phyloP scores from a whole-genome alignment of 1,140 invertebrate genomes.

The Bombus ignitus region DNA sequence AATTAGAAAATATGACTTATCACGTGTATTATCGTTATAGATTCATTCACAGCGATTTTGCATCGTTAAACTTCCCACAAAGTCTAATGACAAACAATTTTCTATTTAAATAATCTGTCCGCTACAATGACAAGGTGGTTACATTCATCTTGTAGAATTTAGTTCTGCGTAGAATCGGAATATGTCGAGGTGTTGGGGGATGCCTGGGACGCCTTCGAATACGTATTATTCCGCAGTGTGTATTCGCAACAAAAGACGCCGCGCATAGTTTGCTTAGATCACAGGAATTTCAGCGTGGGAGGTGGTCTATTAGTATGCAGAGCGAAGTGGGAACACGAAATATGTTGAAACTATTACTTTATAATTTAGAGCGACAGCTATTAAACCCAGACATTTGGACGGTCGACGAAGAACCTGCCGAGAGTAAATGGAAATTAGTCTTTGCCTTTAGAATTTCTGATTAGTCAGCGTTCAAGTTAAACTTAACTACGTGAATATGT shows the following conservation, averaged over 20 bases:
- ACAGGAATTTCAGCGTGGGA: constrained; percentile 11
- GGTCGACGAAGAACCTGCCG: background rate
- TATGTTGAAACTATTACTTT: constrained; percentile 21
- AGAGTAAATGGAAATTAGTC: constrained; percentile 9
- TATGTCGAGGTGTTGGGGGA: background rate
- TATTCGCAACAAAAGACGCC: constrained; percentile 21
- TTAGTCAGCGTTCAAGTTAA: background rate
- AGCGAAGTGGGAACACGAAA: constrained; percentile 24
- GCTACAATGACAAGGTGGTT: too few relatives aligned
- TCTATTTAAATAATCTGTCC: too few relatives aligned
- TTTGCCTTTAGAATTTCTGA: background rate
- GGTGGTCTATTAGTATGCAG: background rate
- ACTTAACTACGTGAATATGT: background rate
- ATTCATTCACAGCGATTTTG: too few relatives aligned
- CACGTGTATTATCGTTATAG: too few relatives aligned
- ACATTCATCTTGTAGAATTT: background rate
- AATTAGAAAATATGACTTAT: too few relatives aligned
- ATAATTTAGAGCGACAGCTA: background rate
- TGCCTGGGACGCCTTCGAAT: constrained; percentile 13
- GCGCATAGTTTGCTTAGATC: constrained; percentile 36
- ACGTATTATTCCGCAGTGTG: background rate
- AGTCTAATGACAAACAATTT: too few relatives aligned
- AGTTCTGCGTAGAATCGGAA: background rate
- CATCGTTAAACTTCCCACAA: too few relatives aligned
- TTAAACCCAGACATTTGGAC: background rate